Conservation (phyloP, 2,113 vertebrate species). For the Pollimyrus isidori region DNA sequence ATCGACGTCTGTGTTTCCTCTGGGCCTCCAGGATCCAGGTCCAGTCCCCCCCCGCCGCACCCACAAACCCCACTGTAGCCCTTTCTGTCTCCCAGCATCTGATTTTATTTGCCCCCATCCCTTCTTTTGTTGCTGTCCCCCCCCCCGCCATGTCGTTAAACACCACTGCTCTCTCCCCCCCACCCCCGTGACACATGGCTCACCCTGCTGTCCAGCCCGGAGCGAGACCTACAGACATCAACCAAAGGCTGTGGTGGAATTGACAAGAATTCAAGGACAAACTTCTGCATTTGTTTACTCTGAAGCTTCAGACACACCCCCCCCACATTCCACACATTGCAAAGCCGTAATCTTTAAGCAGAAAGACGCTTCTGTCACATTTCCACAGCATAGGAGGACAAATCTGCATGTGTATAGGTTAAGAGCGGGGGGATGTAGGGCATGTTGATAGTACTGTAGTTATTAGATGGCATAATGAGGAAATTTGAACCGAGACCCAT, state of each 20-base stretch:
- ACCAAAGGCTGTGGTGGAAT: background rate
- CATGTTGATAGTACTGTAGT: background rate
- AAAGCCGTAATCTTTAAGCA: background rate
- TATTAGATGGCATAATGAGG: background rate
- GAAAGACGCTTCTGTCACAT: too few relatives aligned
- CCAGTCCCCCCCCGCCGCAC: background rate
- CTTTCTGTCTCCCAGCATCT: background rate
- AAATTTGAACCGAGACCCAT: background rate
- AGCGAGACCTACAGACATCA: background rate
- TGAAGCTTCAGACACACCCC: background rate
- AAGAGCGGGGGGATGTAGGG: background rate
- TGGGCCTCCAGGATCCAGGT: background rate
- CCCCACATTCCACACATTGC: background rate
- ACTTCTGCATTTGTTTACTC: background rate
- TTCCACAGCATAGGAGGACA: background rate
- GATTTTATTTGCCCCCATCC: background rate
- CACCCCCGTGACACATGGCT: background rate
- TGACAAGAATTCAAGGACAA: background rate
- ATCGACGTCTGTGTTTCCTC: background rate
- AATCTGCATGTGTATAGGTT: conserved; percentile 5
- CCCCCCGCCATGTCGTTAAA: background rate
- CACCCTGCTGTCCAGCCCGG: background rate
- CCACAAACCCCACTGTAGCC: background rate
- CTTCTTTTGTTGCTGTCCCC: background rate
- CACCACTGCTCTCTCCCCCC: background rate